Evolutionary conservation across 2,888 invertebrate genomes (phyloP), one percentile per base, ranked within the genome.

Genomic region (Loripinus fragilis): DNA sequence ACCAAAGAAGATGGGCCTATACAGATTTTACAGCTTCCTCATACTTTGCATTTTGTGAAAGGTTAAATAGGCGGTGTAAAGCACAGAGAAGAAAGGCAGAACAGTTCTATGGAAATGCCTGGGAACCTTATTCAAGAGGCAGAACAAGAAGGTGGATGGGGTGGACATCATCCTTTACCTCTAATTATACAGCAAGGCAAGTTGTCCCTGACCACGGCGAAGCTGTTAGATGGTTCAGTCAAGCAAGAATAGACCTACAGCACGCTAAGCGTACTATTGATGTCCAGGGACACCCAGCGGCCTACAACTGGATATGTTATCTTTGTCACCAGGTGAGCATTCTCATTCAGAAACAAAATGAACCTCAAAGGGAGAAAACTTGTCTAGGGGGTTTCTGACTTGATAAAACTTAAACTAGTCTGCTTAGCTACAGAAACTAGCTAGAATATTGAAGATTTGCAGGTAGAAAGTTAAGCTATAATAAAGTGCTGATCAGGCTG

Each of bases 261-360:
- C 68, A 82, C 52, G 87, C 85, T 0, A 30, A 30, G 35, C 33
- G 68, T n/a, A 74, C 78, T 7, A 23, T 76, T 0, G 28, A 50
- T 20, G 71, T 68, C 25, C 64, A 35, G n/a, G 77, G 48, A 20
- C 50, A 55, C 2, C 77, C 71, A 0, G 52, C 71, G 12, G 78
- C 70, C 15, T 86, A 76, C 72, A 87, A 86, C 75, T 87, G 87
- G 85, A 85, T 82, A n/a, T 87, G 87, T 69, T 78, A 75, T 17
- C 73, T 64, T 12, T 82, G 85, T 66, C 78, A 84, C 64, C 86
- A 86, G 80, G 86, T 86, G n/a, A 76, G n/a, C n/a, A n/a, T n/a
- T n/a, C n/a, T n/a, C n/a, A n/a, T n/a, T n/a, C n/a, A n/a, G n/a
- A n/a, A n/a, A n/a, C n/a, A n/a, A n/a, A n/a, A n/a, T n/a, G n/a